Evolutionary conservation across 2,113 vertebrate genomes (phyloP).

Genomic region (Sialia sialis): DNA sequence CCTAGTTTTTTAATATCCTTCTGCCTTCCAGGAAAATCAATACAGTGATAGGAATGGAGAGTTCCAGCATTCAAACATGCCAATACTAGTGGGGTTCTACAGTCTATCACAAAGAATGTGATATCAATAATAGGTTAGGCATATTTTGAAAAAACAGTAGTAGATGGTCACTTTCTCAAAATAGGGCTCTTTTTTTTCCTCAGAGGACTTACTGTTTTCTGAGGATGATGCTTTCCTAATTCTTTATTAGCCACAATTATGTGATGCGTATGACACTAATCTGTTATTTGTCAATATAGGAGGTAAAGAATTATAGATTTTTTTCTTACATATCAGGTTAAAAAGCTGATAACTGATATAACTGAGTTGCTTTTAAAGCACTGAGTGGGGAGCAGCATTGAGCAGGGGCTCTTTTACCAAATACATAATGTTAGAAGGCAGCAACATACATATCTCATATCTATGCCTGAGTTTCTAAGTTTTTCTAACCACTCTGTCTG

Average conservation of each 20-base stretch:
- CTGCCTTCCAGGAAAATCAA: background rate
- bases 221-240: background rate
- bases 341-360: background rate
- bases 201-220: background rate
- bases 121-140: background rate
- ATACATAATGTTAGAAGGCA: background rate
- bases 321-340: background rate
- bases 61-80: background rate
- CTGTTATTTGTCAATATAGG: background rate
- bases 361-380: background rate
- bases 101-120: background rate
- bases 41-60: background rate
- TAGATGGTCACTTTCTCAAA: background rate
- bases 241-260: background rate
- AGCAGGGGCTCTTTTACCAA: background rate
- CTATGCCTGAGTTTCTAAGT: background rate
- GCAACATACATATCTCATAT: fast-evolving
- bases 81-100: background rate
- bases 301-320: background rate
- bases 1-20: background rate
- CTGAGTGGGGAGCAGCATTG: background rate
- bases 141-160: background rate
- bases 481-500: background rate
- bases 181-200: background rate
- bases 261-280: background rate